These are phyloP conservation scores for Ceyx cyanopectus DNA, from an alignment of 2,113 vertebrate species.

Conservation along the genomic window DNA sequence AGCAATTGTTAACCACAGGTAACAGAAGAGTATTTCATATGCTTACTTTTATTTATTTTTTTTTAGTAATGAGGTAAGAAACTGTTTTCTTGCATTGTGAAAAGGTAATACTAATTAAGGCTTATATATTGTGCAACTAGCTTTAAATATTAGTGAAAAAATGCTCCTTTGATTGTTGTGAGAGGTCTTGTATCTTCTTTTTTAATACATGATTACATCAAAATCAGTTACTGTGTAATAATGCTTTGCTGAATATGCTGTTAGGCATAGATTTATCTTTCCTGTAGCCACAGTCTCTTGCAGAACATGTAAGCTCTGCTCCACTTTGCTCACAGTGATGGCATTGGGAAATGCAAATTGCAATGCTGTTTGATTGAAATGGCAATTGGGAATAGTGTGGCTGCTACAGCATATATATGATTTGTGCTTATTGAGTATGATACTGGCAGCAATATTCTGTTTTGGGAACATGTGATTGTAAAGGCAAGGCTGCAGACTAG, in stretches of 20 bases:
- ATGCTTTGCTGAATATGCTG: not conserved
- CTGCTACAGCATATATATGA: not conserved
- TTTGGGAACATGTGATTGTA: not conserved
- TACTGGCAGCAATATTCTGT: not conserved
- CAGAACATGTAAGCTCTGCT: not conserved
- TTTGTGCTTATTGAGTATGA: not conserved
- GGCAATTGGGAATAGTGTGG: not conserved
- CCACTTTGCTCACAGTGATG: not conserved
- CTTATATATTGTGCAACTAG: not conserved
- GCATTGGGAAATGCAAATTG: not conserved
- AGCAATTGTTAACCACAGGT: not conserved
- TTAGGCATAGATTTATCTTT: not conserved
- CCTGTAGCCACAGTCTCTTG: not conserved
- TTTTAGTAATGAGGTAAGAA: not conserved
- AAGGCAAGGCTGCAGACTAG: not conserved
- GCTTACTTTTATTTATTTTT: not conserved
- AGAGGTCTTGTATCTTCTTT: not conserved
- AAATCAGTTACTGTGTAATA: not conserved
- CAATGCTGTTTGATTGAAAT: not conserved
- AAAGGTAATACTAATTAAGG: not conserved
- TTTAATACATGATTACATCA: not conserved
- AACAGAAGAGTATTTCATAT: not conserved
- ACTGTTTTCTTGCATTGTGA: not conserved
- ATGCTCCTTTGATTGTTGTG: not conserved
- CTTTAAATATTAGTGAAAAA: not conserved